These are phyloP conservation scores for Strix uralensis DNA, from an alignment of 2,113 vertebrate species.

Conservation along the genomic window DNA sequence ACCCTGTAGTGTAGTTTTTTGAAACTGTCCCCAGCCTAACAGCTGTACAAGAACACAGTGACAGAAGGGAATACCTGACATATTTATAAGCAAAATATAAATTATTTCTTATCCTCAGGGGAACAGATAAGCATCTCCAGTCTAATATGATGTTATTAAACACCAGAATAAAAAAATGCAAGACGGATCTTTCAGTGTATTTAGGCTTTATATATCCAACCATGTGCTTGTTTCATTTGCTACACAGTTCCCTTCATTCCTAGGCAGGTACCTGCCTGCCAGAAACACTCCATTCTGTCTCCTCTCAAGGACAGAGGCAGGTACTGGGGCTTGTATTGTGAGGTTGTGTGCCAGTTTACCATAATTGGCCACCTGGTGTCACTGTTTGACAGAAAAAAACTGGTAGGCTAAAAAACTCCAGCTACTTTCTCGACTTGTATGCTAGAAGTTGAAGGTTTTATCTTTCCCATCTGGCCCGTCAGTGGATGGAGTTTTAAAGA, in stretches of 20 bases:
- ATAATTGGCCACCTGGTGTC: conserved; percentile 16
- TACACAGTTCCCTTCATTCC: background rate
- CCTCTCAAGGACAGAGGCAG: background rate
- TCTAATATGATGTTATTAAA: background rate
- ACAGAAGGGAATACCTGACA: conserved; percentile 66
- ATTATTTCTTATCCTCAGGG: conserved; percentile 52
- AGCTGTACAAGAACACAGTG: conserved; percentile 61
- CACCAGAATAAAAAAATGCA: background rate
- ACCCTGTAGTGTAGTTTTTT: conserved; percentile 65
- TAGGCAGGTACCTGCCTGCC: background rate
- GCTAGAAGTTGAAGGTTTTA: background rate
- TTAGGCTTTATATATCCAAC: background rate
- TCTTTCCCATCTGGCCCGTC: background rate
- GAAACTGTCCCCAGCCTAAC: conserved; percentile 54
- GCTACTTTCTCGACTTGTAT: accelerated
- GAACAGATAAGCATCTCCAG: conserved; percentile 23
- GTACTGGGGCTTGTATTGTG: accelerated
- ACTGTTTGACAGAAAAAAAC: conserved; percentile 8
- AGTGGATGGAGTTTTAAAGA: background rate
- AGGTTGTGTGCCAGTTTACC: accelerated
- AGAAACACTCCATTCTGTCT: background rate
- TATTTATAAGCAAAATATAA: conserved; percentile 67
- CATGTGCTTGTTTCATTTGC: background rate
- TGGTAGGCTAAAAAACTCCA: background rate
- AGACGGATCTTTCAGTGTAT: background rate